Base-by-base conservation (phyloP, 1,140 invertebrate species). In the Trachymyrmex cornetzi region DNA sequence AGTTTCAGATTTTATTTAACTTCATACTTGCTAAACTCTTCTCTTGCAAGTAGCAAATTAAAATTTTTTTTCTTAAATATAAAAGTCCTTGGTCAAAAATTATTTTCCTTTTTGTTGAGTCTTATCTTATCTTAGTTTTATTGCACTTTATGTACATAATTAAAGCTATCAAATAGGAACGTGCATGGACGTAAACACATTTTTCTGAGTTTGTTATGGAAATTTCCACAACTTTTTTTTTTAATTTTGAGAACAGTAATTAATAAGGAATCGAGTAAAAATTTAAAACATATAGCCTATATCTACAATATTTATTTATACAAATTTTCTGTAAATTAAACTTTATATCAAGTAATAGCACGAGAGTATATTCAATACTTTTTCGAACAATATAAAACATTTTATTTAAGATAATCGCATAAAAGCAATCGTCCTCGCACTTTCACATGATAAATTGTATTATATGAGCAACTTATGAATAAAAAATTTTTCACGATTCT, bases 121-220 rank as follows among this genome's bases (percentile, higher is more conserved):
- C 38, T 67, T 67, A 67, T 67, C 64, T 67, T 44, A 67, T 67
- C 64, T 67, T 44, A 19, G 5, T 38, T 16, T 27, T n/a, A 77
- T 63, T 22, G 2, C 34, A 2, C 4, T 63, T 7, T 63, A 12
- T 30, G 0, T 24, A 44, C 16, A 48, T n/a, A 57, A 44, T 44
- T 44, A 11, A 24, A 59, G 1, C 0, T 50, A 0, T 48, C 6
- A 50, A 69, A 69, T 50, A 44, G 11, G 7, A n/a, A 44, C 2
- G 38, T 11, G 38, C 1, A 14, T 0, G 16, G 59, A 24, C 1
- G 16, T 72, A n/a, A n/a, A 22, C 19, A 74, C 0, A 12, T 4
- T 72, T 1, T 0, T 50, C 3, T 0, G 50, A 34, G 0, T 57
- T 34, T 22, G 12, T 74, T 74, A 74, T 34, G 0, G 34, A 74